Percentiles rank a stretch among this genome's conserved stretches.
phyloP scores from a whole-genome alignment of 2,888 invertebrate genomes.

The Dolichopus griseipennis region DNA sequence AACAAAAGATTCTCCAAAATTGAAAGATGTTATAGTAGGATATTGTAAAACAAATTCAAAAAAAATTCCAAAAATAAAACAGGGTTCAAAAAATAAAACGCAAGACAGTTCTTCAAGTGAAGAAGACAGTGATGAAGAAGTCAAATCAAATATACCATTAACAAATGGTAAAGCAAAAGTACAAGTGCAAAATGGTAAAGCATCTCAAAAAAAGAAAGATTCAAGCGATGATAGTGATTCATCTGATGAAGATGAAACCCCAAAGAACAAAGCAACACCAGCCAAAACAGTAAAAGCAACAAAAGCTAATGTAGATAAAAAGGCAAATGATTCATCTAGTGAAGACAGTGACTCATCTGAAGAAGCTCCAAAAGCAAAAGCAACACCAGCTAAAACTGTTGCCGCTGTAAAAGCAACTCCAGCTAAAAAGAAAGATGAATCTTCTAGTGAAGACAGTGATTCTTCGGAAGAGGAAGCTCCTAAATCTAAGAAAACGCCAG shows the following conservation, averaged over 20 bases:
- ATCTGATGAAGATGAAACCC: slow-evolving; percentile 29
- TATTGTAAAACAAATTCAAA: slow-evolving; percentile 47
- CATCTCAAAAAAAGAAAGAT: neutral
- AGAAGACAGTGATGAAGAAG: slow-evolving; percentile 22
- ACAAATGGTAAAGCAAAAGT: slow-evolving; percentile 17
- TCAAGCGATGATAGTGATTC: slow-evolving; percentile 27
- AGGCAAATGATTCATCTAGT: slow-evolving; percentile 39
- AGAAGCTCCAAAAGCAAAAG: slow-evolving; percentile 25
- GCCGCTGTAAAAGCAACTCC: slow-evolving; percentile 19
- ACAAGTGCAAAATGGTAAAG: slow-evolving; percentile 16
- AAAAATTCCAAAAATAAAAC: slow-evolving; percentile 37
- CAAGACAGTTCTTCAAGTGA: slow-evolving; percentile 31
- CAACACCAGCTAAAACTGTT: slow-evolving; percentile 25
- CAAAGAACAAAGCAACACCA: slow-evolving; percentile 29
- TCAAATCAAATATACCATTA: slow-evolving; percentile 10
- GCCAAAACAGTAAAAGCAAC: slow-evolving; percentile 13
- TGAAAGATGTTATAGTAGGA: slow-evolving; percentile 52
- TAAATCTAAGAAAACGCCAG: slow-evolving; percentile 25
- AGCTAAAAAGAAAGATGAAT: slow-evolving; percentile 25
- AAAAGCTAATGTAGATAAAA: slow-evolving; percentile 23
- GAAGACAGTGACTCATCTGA: slow-evolving; percentile 41
- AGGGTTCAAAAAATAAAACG: neutral
- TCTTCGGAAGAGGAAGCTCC: slow-evolving; percentile 33
- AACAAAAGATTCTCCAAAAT: slow-evolving; percentile 55
- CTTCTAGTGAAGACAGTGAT: slow-evolving; percentile 36